Percentiles rank a stretch among this genome's conserved stretches.
phyloP scores from a whole-genome alignment of 2,797 vertebrate genomes.

The Microhierax caerulescens region DNA sequence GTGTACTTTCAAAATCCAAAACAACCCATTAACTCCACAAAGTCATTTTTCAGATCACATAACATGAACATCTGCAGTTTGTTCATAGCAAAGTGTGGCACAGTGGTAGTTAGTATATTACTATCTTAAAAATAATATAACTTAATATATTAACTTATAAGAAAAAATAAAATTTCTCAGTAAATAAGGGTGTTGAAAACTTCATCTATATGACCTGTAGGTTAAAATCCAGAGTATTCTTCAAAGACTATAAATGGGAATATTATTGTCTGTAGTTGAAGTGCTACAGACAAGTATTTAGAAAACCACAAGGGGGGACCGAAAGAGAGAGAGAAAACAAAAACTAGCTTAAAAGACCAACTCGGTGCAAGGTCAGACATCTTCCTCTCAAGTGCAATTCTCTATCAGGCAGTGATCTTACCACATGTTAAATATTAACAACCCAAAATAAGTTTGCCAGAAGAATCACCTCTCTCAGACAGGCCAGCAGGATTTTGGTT shows the following conservation, averaged over 20 bases:
- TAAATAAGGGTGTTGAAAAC: background rate
- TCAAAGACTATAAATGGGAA: background rate
- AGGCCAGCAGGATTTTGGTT: background rate
- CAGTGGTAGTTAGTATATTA: background rate
- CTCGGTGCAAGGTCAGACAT: background rate
- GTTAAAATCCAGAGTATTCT: background rate
- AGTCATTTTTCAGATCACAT: background rate
- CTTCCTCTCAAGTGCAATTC: background rate
- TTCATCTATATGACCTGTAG: background rate
- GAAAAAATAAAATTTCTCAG: background rate
- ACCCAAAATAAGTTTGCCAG: background rate
- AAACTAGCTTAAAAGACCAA: background rate
- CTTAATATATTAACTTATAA: background rate
- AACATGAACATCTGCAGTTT: background rate
- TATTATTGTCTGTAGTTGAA: background rate
- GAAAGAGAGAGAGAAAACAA: background rate
- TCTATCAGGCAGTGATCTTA: background rate
- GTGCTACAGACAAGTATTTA: background rate
- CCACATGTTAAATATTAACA: background rate
- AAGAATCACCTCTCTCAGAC: background rate
- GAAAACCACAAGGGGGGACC: background rate
- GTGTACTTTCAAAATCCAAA: background rate
- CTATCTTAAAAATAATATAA: background rate
- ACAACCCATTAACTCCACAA: background rate
- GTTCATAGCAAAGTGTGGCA: background rate